Evolutionary conservation across 1,140 invertebrate species (phyloP).

Genomic region (Drosophila asahinai): DNA sequence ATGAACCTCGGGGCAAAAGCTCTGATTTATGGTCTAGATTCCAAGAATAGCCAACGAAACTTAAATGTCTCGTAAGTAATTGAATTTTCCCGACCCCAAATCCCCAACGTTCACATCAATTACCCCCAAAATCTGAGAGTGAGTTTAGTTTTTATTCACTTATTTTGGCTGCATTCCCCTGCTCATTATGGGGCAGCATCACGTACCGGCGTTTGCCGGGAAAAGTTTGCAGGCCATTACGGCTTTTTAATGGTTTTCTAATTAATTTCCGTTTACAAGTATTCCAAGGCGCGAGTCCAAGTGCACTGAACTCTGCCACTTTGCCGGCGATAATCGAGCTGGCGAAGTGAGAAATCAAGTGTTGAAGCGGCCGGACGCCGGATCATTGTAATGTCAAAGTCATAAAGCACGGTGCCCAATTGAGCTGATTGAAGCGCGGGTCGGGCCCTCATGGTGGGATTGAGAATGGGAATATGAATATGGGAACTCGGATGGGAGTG

Average conservation of each 20-base stretch:
- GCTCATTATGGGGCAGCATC: conserved; percentile 29
- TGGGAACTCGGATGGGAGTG: conserved; percentile 12
- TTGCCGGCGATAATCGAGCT: conserved; percentile 3
- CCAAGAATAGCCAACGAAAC: neutral
- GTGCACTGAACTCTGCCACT: conserved; percentile 64
- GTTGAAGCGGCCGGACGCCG: conserved; percentile 16
- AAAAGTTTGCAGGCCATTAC: conserved; percentile 39
- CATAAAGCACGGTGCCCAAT: conserved; percentile 63
- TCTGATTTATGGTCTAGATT: conserved; percentile 45
- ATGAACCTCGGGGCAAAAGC: conserved; percentile 17
- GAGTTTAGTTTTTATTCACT: conserved; percentile 15
- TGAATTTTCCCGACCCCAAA: conserved; percentile 40
- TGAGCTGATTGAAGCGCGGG: conserved; percentile 67
- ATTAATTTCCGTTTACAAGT: conserved; percentile 71
- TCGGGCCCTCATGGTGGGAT: conserved; percentile 57
- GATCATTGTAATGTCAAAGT: conserved; percentile 66
- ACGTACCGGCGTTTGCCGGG: conserved; percentile 42
- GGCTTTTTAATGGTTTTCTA: conserved; percentile 73
- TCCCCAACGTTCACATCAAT: conserved; percentile 19
- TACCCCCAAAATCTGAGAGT: conserved; percentile 32
- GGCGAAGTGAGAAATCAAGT: conserved; percentile 69
- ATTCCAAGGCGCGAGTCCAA: conserved; percentile 42
- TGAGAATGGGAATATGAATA: conserved; percentile 12
- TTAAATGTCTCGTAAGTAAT: conserved; percentile 35
- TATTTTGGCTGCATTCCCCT: conserved; percentile 56